Percentiles rank a stretch among this genome's conserved stretches.
These are phyloP conservation scores for Napeogenes inachia DNA, from an alignment of 2,888 invertebrate species.

Conservation along the genomic window DNA sequence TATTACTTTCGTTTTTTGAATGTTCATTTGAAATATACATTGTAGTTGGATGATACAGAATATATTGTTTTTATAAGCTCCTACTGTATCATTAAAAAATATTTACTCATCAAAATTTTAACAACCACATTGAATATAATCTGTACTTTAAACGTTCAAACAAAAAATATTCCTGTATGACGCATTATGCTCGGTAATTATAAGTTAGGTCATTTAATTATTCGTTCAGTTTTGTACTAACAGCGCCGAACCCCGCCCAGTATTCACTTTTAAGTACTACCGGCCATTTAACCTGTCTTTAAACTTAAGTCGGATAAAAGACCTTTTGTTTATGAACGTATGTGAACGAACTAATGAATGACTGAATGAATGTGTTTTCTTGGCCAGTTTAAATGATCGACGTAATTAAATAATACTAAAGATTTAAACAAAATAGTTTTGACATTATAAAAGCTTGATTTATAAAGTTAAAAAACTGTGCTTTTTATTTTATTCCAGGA, in stretches of 20 bases:
- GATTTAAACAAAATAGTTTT: constrained; percentile 17
- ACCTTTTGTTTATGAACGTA: constrained; percentile 65
- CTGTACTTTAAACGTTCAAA: constrained; percentile 23
- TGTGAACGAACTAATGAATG: constrained; percentile 60
- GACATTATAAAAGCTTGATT: background rate
- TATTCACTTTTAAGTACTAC: constrained; percentile 47
- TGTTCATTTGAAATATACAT: background rate
- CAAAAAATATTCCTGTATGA: constrained; percentile 21
- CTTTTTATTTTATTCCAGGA: no score
- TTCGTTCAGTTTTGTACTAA: constrained; percentile 59
- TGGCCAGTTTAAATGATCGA: constrained; percentile 57
- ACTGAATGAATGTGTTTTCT: constrained; percentile 42
- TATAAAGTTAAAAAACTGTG: no score
- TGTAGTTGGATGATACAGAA: no score
- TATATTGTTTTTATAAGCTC: background rate
- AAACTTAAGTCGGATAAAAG: constrained; percentile 47
- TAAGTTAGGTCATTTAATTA: constrained; percentile 62
- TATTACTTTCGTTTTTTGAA: no score
- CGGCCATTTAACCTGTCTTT: constrained; percentile 42
- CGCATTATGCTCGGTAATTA: constrained; percentile 50
- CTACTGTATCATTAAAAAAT: background rate
- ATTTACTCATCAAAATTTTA: constrained; percentile 10
- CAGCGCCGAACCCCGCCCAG: constrained; percentile 63
- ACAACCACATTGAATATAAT: constrained; percentile 21
- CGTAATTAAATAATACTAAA: constrained; percentile 59